Evolutionary conservation across 1,140 invertebrate species (phyloP).

Genomic region (Stegodyphus mimosarum): DNA sequence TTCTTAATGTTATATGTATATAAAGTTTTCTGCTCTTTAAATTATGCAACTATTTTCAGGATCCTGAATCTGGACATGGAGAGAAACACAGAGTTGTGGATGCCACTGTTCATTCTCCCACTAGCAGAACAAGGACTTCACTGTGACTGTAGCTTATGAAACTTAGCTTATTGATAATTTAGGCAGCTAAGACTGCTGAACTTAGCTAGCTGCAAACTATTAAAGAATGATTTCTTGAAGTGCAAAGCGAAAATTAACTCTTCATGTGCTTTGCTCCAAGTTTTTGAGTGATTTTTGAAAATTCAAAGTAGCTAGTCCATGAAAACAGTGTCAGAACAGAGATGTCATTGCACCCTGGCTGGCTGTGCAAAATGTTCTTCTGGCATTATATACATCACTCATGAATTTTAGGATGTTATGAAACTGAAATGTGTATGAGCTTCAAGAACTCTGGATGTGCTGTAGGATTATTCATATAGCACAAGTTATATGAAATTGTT

Average conservation of each 20-base stretch:
- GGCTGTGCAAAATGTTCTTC: background rate
- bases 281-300: background rate
- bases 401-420: background rate
- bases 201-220: background rate
- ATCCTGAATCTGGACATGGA: constrained; percentile 40
- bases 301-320: background rate
- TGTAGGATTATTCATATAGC: background rate
- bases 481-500: background rate
- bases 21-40: background rate
- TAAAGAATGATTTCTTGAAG: background rate
- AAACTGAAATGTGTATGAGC: background rate
- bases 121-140: constrained; percentile 56
- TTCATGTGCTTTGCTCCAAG: background rate
- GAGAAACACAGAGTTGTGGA: constrained; percentile 34
- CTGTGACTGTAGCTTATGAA: constrained; percentile 14
- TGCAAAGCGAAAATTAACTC: background rate
- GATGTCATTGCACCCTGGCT: background rate
- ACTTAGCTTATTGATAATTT: background rate
- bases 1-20: background rate
- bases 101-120: constrained; percentile 44
- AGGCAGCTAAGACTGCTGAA: background rate
- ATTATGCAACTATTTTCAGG: constrained; percentile 6
- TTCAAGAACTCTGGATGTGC: background rate
- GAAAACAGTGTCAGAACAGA: background rate
- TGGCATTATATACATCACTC: background rate